Evolutionary conservation across 2,888 invertebrate genomes (phyloP).

Genomic region (Tinea pellionella): DNA sequence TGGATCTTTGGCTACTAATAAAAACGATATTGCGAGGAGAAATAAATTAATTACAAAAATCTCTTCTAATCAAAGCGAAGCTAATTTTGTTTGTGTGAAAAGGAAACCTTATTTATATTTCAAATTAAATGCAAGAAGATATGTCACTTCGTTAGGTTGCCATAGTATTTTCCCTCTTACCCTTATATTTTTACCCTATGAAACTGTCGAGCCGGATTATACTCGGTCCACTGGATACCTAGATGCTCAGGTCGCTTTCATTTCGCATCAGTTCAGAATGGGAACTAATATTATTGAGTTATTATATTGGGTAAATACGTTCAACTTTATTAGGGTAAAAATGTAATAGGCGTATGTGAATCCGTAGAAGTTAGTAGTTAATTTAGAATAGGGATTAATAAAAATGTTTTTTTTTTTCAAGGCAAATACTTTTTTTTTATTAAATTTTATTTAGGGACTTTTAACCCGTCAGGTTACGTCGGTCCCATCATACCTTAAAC

Average conservation of each 20-base stretch:
- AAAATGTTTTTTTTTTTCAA: no score
- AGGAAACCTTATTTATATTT: slow-evolving; percentile 11
- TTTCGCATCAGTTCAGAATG: not conserved
- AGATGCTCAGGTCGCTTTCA: not conserved
- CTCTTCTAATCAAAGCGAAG: slow-evolving; percentile 1
- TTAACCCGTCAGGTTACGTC: no score
- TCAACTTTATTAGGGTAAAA: slow-evolving; percentile 1
- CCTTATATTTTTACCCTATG: slow-evolving; percentile 4
- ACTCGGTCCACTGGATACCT: slow-evolving; percentile 14
- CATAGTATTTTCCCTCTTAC: slow-evolving; percentile 8
- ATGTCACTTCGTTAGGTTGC: slow-evolving; percentile 14
- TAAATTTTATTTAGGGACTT: no score
- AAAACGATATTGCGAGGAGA: not conserved
- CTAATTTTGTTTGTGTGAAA: not conserved
- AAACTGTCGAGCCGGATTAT: slow-evolving; percentile 16
- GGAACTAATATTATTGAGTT: slow-evolving; percentile 2
- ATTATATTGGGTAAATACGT: not conserved
- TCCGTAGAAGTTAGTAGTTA: not conserved
- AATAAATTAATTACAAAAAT: not conserved
- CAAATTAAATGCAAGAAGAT: slow-evolving; percentile 8
- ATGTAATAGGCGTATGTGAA: not conserved
- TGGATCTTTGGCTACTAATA: no score
- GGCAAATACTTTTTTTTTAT: no score
- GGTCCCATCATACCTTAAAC: no score
- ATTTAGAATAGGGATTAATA: not conserved